phyloP scores from a whole-genome alignment of 2,888 invertebrate species.

The Calliphora vomitoria region DNA sequence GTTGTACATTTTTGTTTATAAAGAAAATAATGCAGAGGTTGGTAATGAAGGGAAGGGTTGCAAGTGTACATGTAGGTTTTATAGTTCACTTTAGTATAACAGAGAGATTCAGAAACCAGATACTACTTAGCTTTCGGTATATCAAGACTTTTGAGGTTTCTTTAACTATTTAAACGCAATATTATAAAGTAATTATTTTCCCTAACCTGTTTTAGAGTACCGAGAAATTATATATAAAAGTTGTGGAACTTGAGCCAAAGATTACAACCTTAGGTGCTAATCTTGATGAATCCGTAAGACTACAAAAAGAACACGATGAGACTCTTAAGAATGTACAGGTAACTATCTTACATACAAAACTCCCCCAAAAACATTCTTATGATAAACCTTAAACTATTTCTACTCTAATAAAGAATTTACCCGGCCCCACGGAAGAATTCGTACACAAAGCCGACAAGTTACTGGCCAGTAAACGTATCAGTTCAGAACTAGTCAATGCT shows the following conservation, averaged over 20 bases:
- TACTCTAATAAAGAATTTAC: slow-evolving; percentile 88
- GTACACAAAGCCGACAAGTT: slow-evolving; percentile 94
- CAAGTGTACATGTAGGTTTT: neutral
- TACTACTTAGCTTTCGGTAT: too few species aligned
- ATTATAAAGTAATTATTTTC: slow-evolving; percentile 16
- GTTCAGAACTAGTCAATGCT: slow-evolving; percentile 92
- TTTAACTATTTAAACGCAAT: neutral
- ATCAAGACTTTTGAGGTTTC: slow-evolving; percentile 64
- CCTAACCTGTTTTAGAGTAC: slow-evolving; percentile 88
- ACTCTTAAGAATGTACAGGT: slow-evolving; percentile 93
- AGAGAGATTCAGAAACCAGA: too few species aligned
- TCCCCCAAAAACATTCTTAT: neutral
- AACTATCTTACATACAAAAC: slow-evolving; percentile 75
- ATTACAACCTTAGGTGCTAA: slow-evolving; percentile 92
- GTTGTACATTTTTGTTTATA: slow-evolving; percentile 23
- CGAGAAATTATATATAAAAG: slow-evolving; percentile 92
- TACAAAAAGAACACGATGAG: slow-evolving; percentile 92
- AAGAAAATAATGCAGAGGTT: neutral
- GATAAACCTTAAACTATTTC: neutral
- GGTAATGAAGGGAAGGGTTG: neutral
- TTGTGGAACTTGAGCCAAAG: slow-evolving; percentile 93
- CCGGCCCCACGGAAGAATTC: slow-evolving; percentile 94
- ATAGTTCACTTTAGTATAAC: neutral
- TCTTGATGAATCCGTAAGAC: slow-evolving; percentile 90
- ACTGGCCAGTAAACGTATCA: slow-evolving; percentile 90